These are phyloP conservation scores for Coremacera marginata DNA, from an alignment of 2,888 invertebrate species.

Conservation along the genomic window DNA sequence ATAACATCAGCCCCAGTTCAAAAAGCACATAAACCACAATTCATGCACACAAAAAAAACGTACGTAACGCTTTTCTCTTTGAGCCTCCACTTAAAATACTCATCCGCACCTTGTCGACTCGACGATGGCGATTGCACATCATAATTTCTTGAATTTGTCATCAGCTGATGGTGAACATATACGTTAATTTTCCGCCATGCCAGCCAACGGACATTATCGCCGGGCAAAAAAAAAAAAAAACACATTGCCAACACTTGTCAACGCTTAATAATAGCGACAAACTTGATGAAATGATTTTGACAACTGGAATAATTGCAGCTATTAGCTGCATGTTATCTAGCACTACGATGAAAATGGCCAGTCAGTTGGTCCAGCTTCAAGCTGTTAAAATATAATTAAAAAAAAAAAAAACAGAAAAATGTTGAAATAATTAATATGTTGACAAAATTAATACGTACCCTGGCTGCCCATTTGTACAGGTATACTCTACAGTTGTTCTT, in stretches of 20 bases:
- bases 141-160: conserved; percentile 34
- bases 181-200: not conserved
- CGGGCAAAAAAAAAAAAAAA: not conserved
- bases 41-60: not conserved
- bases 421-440: not conserved
- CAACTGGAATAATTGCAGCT: conserved; percentile 26
- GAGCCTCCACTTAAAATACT: too few species aligned
- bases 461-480: not conserved
- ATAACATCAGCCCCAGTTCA: conserved; percentile 33
- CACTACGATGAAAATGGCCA: not conserved
- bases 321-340: conserved; percentile 10
- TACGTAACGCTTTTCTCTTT: not conserved
- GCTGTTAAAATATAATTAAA: not conserved
- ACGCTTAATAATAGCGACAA: conserved; percentile 23
- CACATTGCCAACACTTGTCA: conserved; percentile 7
- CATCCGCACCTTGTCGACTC: not conserved
- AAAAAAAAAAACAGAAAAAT: not conserved
- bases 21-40: conserved; percentile 34
- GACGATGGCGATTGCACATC: conserved; percentile 9
- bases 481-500: not conserved
- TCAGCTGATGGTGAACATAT: not conserved
- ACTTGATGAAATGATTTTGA: conserved; percentile 31
- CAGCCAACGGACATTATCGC: not conserved
- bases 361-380: too few species aligned
- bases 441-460: not conserved